Conservation (phyloP, 2,113 vertebrate species). For the Sigmodon hispidus region DNA sequence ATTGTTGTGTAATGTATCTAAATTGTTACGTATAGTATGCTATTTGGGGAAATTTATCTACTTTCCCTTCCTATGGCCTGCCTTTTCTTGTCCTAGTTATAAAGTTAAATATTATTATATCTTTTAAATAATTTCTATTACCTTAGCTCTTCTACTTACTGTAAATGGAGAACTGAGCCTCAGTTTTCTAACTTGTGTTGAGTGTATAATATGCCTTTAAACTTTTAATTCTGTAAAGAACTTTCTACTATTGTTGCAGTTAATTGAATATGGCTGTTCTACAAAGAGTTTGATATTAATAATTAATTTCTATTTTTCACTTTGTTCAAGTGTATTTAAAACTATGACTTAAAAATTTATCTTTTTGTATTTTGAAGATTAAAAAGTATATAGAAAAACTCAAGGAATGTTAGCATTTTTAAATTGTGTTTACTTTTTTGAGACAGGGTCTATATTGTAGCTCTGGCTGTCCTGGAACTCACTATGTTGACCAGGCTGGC, state of each 20-base stretch:
- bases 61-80: slow-evolving; percentile 53
- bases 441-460: neutral
- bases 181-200: slow-evolving; percentile 28
- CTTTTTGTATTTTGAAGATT: slow-evolving; percentile 22
- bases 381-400: slow-evolving; percentile 33
- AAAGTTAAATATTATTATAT: slow-evolving; percentile 46
- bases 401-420: slow-evolving; percentile 13
- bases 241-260: slow-evolving; percentile 5
- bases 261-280: neutral
- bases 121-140: slow-evolving; percentile 46
- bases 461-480: neutral
- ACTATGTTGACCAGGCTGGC: neutral
- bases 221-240: slow-evolving; percentile 47
- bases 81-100: slow-evolving; percentile 50
- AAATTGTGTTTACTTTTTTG: neutral
- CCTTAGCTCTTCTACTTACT: slow-evolving; percentile 45
- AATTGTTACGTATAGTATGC: slow-evolving; percentile 15
- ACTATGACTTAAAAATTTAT: slow-evolving; percentile 18
- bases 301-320: slow-evolving; percentile 21
- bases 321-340: slow-evolving; percentile 48
- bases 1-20: slow-evolving; percentile 12
- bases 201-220: slow-evolving; percentile 2
- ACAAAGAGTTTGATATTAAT: neutral
- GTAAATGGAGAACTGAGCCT: neutral
- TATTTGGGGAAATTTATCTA: slow-evolving; percentile 30